phyloP scores from a whole-genome alignment of 2,888 invertebrate genomes.

The Callosobruchus maculatus region DNA sequence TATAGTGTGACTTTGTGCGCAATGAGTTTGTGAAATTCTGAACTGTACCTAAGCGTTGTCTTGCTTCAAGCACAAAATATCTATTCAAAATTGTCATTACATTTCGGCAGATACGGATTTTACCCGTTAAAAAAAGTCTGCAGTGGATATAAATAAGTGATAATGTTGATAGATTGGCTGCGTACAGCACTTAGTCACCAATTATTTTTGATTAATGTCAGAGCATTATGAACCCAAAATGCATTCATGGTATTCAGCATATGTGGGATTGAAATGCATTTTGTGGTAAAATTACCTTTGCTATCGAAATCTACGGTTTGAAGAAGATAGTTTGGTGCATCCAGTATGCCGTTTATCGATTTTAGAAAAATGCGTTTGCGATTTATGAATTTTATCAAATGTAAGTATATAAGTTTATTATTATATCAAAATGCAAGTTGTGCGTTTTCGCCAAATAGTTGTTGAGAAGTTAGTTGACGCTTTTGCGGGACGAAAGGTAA shows the following conservation, averaged over 20 bases:
- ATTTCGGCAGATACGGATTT: too few species aligned
- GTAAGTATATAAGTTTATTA: conserved; percentile 39
- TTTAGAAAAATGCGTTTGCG: conserved; percentile 47
- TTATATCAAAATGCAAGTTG: conserved; percentile 46
- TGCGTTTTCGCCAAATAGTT: conserved; percentile 48
- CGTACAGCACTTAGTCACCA: too few species aligned
- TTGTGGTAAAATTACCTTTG: not conserved
- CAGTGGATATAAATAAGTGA: too few species aligned
- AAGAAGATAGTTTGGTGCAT: not conserved
- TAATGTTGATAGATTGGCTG: too few species aligned
- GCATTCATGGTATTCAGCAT: not conserved
- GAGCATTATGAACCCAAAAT: too few species aligned
- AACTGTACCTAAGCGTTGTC: too few species aligned
- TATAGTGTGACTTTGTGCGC: too few species aligned
- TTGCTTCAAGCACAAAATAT: too few species aligned
- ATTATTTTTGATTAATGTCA: too few species aligned
- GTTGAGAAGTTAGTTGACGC: conserved; percentile 49
- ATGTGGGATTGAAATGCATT: not conserved
- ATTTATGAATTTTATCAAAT: conserved; percentile 49
- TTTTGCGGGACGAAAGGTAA: conserved; percentile 38
- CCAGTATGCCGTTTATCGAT: conserved; percentile 40
- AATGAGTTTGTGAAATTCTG: too few species aligned
- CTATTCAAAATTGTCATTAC: too few species aligned
- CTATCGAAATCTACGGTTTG: not conserved
- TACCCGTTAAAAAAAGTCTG: too few species aligned